Percentiles rank a stretch among this genome's conserved stretches.
These are phyloP conservation scores for Argya squamiceps DNA, from an alignment of 2,797 vertebrate genomes.

Conservation along the genomic window DNA sequence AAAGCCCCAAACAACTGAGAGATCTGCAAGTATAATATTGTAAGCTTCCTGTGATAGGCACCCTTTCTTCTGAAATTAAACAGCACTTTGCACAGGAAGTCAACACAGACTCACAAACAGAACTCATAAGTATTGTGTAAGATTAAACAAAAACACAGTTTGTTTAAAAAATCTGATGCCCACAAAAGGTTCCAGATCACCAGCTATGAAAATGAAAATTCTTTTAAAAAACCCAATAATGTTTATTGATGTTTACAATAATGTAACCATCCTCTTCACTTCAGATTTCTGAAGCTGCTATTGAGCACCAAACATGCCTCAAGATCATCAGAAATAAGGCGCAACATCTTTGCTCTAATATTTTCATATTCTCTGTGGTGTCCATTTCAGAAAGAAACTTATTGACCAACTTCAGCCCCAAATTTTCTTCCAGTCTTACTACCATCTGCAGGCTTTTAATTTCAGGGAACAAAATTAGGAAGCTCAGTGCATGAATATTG, in stretches of 20 bases:
- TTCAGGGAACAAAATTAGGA: neutral
- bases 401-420: neutral
- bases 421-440: neutral
- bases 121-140: neutral
- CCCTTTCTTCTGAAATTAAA: neutral
- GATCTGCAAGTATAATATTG: neutral
- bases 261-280: neutral
- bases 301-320: neutral
- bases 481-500: neutral
- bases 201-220: neutral
- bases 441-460: neutral
- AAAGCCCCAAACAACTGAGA: neutral
- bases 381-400: neutral
- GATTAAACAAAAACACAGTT: neutral
- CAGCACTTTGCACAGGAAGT: neutral
- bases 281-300: neutral
- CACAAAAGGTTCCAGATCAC: neutral
- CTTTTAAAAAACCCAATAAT: neutral
- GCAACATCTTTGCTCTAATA: neutral
- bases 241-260: too few species aligned
- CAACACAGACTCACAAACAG: neutral
- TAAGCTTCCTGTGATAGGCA: neutral
- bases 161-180: neutral
- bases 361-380: neutral
- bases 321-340: neutral